Evolutionary conservation across 1,140 invertebrate genomes (phyloP).

Genomic region (Lepidostoma basale): DNA sequence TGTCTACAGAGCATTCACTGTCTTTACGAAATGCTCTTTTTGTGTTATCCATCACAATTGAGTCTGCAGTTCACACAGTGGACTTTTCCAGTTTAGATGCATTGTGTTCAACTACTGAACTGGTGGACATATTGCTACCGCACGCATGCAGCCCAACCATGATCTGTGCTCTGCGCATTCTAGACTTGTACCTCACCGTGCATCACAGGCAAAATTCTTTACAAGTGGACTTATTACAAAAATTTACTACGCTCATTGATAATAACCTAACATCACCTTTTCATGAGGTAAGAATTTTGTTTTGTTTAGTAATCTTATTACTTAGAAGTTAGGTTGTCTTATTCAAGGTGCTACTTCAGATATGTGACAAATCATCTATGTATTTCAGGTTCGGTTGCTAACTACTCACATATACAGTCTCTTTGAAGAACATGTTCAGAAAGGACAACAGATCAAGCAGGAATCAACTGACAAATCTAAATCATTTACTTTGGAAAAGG

Average conservation of each 20-base stretch:
- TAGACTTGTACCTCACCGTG: constrained; percentile 62
- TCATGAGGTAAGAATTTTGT: constrained; percentile 62
- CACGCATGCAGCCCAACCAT: constrained; percentile 55
- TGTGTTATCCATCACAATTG: constrained; percentile 60
- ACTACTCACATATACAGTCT: constrained; percentile 75
- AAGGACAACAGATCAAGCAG: constrained; percentile 33
- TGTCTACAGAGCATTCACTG: constrained; percentile 31
- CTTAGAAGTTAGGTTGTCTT: no score
- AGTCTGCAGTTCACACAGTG: constrained; percentile 64
- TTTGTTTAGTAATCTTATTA: not conserved
- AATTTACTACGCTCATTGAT: constrained; percentile 61
- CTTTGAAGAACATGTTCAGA: constrained; percentile 61
- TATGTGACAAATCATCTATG: constrained; percentile 37
- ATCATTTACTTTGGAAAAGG: constrained; percentile 14
- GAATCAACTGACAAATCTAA: constrained; percentile 25
- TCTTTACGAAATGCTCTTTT: constrained; percentile 55
- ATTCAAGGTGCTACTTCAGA: no score
- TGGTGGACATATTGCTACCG: constrained; percentile 52
- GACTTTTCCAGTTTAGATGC: constrained; percentile 57
- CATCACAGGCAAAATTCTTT: constrained; percentile 57
- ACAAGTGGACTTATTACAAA: constrained; percentile 55
- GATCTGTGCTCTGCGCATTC: constrained; percentile 54
- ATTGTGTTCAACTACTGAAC: constrained; percentile 53
- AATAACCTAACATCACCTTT: constrained; percentile 68
- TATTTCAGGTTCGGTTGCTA: constrained; percentile 68